These are phyloP conservation scores for Chiloscyllium punctatum DNA, from an alignment of 2,797 vertebrate species.

Conservation along the genomic window DNA sequence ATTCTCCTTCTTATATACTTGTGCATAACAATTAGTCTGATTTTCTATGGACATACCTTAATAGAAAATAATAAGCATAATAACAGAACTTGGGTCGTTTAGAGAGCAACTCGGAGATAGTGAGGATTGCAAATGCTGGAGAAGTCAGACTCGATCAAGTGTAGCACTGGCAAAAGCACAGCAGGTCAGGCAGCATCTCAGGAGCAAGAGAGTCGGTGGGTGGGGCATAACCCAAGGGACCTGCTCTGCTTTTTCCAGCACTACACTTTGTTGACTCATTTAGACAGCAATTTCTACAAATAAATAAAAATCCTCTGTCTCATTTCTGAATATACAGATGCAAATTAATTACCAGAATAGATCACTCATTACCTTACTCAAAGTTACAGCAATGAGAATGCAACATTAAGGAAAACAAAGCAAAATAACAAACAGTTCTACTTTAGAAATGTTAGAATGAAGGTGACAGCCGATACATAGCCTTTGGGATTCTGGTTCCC, in stretches of 20 bases:
- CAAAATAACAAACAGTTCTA: background rate
- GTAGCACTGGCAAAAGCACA: no score
- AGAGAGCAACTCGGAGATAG: background rate
- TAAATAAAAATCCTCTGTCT: no score
- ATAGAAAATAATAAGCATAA: background rate
- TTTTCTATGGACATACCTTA: background rate
- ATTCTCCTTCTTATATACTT: background rate
- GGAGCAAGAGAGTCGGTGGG: no score
- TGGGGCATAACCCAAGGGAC: no score
- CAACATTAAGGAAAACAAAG: background rate
- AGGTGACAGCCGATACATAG: background rate
- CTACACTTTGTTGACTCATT: background rate
- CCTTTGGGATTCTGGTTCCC: background rate
- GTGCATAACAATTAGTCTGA: background rate
- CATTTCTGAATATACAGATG: background rate
- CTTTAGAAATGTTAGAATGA: background rate
- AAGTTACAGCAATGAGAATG: background rate
- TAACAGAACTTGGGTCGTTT: background rate
- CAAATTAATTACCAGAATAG: background rate
- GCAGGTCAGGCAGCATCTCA: no score
- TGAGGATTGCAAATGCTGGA: no score
- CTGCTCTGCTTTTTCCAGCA: no score
- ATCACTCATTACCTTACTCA: background rate
- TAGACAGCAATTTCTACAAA: background rate
- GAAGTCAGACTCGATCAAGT: no score